phyloP scores from a whole-genome alignment of 2,113 vertebrate species.

The Quiscalus mexicanus region DNA sequence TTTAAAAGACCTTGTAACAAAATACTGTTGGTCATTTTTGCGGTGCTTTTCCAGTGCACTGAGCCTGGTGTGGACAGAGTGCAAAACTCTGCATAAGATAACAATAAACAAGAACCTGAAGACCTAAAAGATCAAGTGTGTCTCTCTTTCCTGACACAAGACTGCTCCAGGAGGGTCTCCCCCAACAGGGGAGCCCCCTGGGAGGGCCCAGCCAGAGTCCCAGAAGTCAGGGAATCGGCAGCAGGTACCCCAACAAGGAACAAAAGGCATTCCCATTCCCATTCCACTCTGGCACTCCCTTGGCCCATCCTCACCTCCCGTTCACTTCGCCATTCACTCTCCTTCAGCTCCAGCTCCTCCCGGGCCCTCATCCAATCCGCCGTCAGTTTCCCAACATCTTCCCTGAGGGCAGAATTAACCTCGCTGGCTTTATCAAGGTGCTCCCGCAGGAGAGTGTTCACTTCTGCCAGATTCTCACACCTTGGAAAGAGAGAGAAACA shows the following conservation, averaged over 20 bases:
- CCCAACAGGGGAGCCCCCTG: too few species aligned
- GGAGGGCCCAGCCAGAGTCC: too few species aligned
- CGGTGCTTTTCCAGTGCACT: too few species aligned
- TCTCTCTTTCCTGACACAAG: too few species aligned
- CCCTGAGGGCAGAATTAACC: constrained; percentile 78
- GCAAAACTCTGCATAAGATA: too few species aligned
- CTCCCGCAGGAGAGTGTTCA: constrained; percentile 79
- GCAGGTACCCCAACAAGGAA: neutral
- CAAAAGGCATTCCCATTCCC: neutral
- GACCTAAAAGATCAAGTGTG: too few species aligned
- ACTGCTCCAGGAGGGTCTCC: too few species aligned
- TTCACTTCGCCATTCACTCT: constrained; percentile 80
- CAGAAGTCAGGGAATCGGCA: too few species aligned
- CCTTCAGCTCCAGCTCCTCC: constrained; percentile 80
- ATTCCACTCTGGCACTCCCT: rapidly evolving
- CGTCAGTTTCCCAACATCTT: constrained; percentile 84
- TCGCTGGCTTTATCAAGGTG: constrained; percentile 82
- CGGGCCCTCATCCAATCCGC: constrained; percentile 85
- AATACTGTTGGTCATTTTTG: too few species aligned
- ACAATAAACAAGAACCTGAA: too few species aligned
- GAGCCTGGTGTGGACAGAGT: too few species aligned
- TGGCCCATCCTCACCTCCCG: constrained; percentile 66
- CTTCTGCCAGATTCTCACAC: constrained; percentile 78
- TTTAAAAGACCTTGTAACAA: too few species aligned
- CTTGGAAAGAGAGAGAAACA: constrained; percentile 63